phyloP scores from a whole-genome alignment of 2,888 invertebrate species.

The Eudemis profundana region DNA sequence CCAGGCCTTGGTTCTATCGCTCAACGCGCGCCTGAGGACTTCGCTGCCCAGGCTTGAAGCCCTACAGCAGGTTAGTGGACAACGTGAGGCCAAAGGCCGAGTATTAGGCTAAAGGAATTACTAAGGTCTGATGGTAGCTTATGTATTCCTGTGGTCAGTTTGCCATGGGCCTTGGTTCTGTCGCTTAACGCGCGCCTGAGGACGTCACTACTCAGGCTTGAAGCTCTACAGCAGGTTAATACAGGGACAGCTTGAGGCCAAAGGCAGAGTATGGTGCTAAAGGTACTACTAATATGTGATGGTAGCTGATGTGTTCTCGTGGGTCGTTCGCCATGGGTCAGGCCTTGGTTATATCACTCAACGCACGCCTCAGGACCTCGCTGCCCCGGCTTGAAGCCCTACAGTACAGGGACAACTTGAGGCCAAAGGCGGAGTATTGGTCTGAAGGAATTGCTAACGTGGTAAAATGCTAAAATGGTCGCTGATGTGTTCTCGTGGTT shows the following conservation, averaged over 20 bases:
- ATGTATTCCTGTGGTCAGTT: neutral
- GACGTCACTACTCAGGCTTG: slow-evolving; percentile 85
- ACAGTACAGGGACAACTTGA: slow-evolving; percentile 63
- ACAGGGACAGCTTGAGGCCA: too few relatives aligned
- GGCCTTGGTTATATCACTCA: slow-evolving; percentile 89
- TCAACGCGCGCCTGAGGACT: slow-evolving; percentile 88
- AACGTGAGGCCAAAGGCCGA: too few relatives aligned
- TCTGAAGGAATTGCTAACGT: too few relatives aligned
- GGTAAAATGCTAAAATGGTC: too few relatives aligned
- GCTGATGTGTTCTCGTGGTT: neutral
- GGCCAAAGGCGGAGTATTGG: too few relatives aligned
- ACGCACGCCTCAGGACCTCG: slow-evolving; percentile 88
- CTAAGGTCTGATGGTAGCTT: too few relatives aligned
- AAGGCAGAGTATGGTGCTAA: too few relatives aligned
- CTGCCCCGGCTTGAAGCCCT: slow-evolving; percentile 82
- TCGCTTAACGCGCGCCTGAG: slow-evolving; percentile 89
- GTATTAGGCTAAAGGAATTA: too few relatives aligned
- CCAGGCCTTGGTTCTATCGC: slow-evolving; percentile 89
- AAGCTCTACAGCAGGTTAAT: slow-evolving; percentile 77
- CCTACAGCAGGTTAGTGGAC: slow-evolving; percentile 67
- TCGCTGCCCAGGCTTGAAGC: slow-evolving; percentile 84
- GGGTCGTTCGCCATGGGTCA: slow-evolving; percentile 97
- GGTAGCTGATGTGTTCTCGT: slow-evolving; percentile 94
- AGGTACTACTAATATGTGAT: too few relatives aligned
- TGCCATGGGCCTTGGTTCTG: neutral